Percentiles rank a stretch among this genome's conserved stretches.
Evolutionary conservation across 64 coral and sea anemone species (phyloP).

Genomic region (Acropora yongei): DNA sequence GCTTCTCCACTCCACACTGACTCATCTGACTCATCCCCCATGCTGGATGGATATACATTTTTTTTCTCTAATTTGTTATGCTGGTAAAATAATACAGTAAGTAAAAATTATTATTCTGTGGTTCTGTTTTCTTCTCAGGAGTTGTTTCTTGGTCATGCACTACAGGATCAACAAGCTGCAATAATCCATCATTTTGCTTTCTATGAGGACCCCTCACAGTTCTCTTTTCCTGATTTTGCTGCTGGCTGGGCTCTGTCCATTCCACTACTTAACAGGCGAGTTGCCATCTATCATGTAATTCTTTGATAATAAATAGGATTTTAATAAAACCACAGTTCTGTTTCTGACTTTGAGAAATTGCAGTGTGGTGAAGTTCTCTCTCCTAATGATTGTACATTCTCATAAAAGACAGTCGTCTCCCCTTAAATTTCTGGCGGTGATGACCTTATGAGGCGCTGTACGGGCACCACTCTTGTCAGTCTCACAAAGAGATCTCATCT

Average conservation of each 20-base stretch:
- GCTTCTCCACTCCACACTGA: neutral
- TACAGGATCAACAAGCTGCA: conserved; percentile 81
- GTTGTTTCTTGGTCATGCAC: conserved; percentile 86
- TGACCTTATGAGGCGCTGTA: too few species aligned
- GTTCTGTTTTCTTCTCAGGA: conserved; percentile 37
- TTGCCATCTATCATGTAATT: neutral
- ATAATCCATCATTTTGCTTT: conserved; percentile 99
- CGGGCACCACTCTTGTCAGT: too few species aligned
- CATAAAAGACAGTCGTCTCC: too few species aligned
- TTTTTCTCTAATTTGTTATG: too few species aligned
- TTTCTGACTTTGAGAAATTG: neutral
- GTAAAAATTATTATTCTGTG: too few species aligned
- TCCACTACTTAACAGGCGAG: conserved; percentile 76
- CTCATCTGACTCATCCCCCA: neutral
- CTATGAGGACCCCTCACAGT: conserved; percentile 85
- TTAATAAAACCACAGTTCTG: neutral
- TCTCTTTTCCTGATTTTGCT: conserved; percentile 98
- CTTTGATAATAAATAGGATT: neutral
- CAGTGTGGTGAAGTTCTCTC: neutral
- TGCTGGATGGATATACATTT: neutral
- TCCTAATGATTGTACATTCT: too few species aligned
- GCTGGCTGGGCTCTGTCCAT: conserved; percentile 93
- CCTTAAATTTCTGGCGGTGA: too few species aligned
- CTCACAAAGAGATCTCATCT: too few species aligned
- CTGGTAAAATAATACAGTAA: too few species aligned